These are phyloP conservation scores for Pseudorectes ferrugineus DNA, from an alignment of 2,113 vertebrate species.

Conservation along the genomic window DNA sequence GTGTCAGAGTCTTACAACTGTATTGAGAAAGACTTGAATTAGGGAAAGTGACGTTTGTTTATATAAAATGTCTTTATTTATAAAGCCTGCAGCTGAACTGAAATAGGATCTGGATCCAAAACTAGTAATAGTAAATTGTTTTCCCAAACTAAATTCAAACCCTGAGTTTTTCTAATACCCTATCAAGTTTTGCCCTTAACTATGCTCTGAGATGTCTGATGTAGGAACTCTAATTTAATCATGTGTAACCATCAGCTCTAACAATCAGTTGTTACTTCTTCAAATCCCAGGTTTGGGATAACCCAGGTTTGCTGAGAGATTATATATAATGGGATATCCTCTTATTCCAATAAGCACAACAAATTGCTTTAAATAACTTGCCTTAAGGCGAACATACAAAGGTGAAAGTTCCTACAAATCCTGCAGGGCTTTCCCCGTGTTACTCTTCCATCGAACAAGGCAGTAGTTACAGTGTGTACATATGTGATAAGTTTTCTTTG, in stretches of 20 bases:
- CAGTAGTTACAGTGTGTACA: background rate
- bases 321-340: background rate
- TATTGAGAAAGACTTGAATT: background rate
- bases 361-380: background rate
- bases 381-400: background rate
- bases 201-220: background rate
- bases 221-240: background rate
- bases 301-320: background rate
- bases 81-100: background rate
- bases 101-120: background rate
- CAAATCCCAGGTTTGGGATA: background rate
- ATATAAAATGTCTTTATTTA: background rate
- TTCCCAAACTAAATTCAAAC: background rate
- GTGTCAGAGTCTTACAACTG: background rate
- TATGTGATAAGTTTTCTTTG: background rate
- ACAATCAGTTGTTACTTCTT: background rate
- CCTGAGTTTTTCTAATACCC: background rate
- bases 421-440: background rate
- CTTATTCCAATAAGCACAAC: background rate
- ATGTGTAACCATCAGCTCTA: background rate
- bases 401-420: background rate
- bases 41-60: background rate
- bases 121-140: background rate
- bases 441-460: background rate
- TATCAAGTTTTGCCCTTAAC: background rate